A percentile compares a stretch with the other conserved stretches of the same genome.
phyloP scores from a whole-genome alignment of 2,797 vertebrate species.

The Australoheros facetus region DNA sequence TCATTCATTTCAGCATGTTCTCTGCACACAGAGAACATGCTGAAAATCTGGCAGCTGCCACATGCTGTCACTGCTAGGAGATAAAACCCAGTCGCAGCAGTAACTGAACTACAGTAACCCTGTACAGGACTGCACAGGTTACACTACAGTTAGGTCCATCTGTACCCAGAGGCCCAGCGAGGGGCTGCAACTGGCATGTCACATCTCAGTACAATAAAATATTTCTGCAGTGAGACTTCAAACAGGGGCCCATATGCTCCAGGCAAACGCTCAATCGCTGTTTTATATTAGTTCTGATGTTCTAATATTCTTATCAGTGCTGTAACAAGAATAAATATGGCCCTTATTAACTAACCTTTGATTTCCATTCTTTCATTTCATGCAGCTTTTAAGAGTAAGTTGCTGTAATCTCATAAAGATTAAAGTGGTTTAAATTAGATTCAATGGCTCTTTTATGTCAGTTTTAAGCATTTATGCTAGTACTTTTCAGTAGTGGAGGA shows the following conservation, averaged over 20 bases:
- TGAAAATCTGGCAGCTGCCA: neutral
- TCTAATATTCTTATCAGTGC: neutral
- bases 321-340: neutral
- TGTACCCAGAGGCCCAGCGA: constrained; percentile 53
- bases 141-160: constrained; percentile 38
- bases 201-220: constrained; percentile 31
- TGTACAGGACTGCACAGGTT: constrained; percentile 19
- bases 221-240: constrained; percentile 8
- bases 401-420: neutral
- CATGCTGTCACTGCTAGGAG: neutral
- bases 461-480: neutral
- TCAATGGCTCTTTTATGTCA: neutral
- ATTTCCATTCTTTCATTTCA: neutral
- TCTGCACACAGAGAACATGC: neutral
- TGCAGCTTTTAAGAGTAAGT: neutral
- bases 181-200: constrained; percentile 37
- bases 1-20: too few species aligned
- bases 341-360: neutral
- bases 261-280: neutral
- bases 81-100: neutral
- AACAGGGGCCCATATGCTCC: constrained; percentile 18
- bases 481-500: neutral
- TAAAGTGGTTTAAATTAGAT: neutral
- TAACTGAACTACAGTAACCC: constrained; percentile 68
- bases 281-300: neutral